phyloP scores from a whole-genome alignment of 2,888 invertebrate species.

The Aromia moschata region DNA sequence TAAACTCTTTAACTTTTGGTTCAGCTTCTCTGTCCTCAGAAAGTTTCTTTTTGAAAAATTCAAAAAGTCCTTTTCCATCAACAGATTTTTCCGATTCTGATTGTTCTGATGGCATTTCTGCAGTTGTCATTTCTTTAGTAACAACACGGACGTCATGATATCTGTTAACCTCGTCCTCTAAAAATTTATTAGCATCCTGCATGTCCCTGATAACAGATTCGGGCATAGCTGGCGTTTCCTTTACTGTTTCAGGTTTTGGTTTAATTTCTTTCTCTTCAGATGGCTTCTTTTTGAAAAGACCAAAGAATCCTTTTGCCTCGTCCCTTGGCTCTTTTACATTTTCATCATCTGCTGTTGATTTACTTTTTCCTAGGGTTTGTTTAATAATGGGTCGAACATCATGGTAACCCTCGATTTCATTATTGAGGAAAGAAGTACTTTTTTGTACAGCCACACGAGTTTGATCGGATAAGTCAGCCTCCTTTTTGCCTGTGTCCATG shows the following conservation, averaged over 20 bases:
- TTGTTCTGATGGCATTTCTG: too few species aligned
- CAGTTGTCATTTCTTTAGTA: not conserved
- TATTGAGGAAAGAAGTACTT: constrained; percentile 36
- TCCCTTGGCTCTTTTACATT: not conserved
- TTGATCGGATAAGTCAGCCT: constrained; percentile 19
- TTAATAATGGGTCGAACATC: constrained; percentile 39
- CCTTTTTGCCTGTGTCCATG: not conserved
- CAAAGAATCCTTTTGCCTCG: constrained; percentile 35
- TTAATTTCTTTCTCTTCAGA: constrained; percentile 37
- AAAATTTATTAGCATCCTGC: constrained; percentile 28
- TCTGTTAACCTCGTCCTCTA: constrained; percentile 39
- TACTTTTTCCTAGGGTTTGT: constrained; percentile 12
- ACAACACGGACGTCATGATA: constrained; percentile 42
- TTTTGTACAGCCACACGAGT: constrained; percentile 26
- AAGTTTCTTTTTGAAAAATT: constrained; percentile 24
- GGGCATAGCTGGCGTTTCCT: constrained; percentile 9
- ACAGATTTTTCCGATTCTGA: too few species aligned
- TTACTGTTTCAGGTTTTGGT: not conserved
- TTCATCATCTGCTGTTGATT: constrained; percentile 12
- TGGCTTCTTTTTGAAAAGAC: constrained; percentile 45
- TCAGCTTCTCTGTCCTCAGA: constrained; percentile 25
- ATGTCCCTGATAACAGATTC: constrained; percentile 28
- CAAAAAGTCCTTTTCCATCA: constrained; percentile 16
- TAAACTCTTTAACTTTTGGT: too few species aligned
- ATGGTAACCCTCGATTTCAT: constrained; percentile 45